Percentiles rank a stretch among this genome's conserved stretches.
phyloP scores from a whole-genome alignment of 1,140 invertebrate species.

The Pseudoatta argentina region DNA sequence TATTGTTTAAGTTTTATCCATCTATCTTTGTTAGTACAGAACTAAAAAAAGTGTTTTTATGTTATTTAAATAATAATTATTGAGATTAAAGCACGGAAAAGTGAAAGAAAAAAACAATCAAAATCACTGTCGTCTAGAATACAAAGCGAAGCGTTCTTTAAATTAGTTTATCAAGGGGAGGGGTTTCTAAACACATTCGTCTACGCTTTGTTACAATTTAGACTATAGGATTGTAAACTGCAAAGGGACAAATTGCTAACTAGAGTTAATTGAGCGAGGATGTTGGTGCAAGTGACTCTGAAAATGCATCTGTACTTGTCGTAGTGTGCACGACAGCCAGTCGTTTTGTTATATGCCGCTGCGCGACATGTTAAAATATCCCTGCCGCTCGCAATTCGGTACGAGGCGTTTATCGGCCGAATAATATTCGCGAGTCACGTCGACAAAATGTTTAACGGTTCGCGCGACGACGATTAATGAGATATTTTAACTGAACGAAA shows the following conservation, averaged over 20 bases:
- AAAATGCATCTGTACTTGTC: slow-evolving; percentile 41
- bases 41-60: background rate
- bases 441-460: slow-evolving; percentile 74
- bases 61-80: background rate
- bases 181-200: background rate
- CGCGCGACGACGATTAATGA: slow-evolving; percentile 72
- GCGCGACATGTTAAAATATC: slow-evolving; percentile 44
- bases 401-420: slow-evolving; percentile 54
- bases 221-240: slow-evolving; percentile 21
- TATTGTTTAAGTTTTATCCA: background rate
- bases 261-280: slow-evolving; percentile 57
- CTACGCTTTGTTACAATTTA: slow-evolving; percentile 10
- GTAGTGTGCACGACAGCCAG: slow-evolving; percentile 51
- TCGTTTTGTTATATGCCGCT: slow-evolving; percentile 33
- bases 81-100: background rate
- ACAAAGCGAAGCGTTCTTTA: slow-evolving; percentile 29
- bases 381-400: slow-evolving; percentile 55
- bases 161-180: slow-evolving; percentile 4
- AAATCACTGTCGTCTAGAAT: background rate
- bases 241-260: slow-evolving; percentile 50
- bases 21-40: background rate
- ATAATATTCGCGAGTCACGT: slow-evolving; percentile 51
- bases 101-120: background rate
- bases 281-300: slow-evolving; percentile 51
- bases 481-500: slow-evolving; percentile 74